Evolutionary conservation across 2,888 invertebrate genomes (phyloP), one percentile per base, ranked within the genome.

Genomic region (Phyllotreta cruciferae): DNA sequence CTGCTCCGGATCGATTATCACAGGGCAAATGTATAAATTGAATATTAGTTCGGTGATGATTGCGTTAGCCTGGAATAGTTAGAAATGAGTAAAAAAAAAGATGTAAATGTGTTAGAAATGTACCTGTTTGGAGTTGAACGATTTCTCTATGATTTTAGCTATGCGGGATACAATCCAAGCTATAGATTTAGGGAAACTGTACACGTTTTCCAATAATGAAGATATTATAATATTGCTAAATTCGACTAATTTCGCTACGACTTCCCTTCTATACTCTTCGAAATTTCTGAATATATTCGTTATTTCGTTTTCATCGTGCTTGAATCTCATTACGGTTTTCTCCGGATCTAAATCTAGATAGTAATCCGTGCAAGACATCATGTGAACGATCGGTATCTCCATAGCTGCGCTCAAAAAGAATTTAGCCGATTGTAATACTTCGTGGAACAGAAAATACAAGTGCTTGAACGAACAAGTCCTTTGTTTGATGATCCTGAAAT

Each of bases 1-100:
- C 0, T 94, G 91, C 79, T 98, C 98, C 0, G 98, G 98, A 83
- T 95, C 95, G 53, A 96, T 92, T 58, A 99, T 93, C 0, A 97
- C 98, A 1, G 97, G 97, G 76, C 98, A 98, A 64, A 99, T 91
- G 78, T 97, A 96, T 78, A 93, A 88, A 7, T 93, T 93, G 78
- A 98, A 91, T 34, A 98, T 91, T 63, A 99, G 84, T 78, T 99
- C 98, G 0, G 94, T 93, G 77, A 95, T 93, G 72, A 98, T 90
- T 60, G 84, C 84, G 42, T 84, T 83, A 52, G 84, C 82, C 79
- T 79, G 62, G 36, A 74, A 75, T 67, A 80, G 39, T 75, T 75
- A 64, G 78, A 75, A 35, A 71, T 64, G 13, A 39, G 36, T 6
- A 35, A 36, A n/a, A 61, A 9, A 6, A 10, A 11, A 24, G 1